Conservation (phyloP, 1,140 invertebrate species). For the Palaemon carinicauda region DNA sequence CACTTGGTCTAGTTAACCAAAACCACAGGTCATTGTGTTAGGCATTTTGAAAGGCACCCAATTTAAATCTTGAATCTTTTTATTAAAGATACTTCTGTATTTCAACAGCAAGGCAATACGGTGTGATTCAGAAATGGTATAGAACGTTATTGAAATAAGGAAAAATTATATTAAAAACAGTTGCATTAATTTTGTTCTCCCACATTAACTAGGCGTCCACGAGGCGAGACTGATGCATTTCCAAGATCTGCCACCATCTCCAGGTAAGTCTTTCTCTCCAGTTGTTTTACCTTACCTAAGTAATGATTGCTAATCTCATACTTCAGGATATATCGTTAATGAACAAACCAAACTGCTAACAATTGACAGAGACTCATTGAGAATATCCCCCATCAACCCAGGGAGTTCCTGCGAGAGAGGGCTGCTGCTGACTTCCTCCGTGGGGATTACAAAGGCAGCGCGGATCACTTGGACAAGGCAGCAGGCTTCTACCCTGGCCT, state of each 20-base stretch:
- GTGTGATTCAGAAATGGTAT: too few relatives aligned
- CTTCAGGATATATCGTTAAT: too few relatives aligned
- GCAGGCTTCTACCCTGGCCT: slow-evolving; percentile 44
- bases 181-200: background rate
- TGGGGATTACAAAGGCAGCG: slow-evolving; percentile 54
- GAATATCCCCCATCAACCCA: background rate
- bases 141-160: too few relatives aligned
- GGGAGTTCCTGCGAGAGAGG: slow-evolving; percentile 56
- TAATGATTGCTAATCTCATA: too few relatives aligned
- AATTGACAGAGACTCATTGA: background rate
- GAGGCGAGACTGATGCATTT: slow-evolving; percentile 41
- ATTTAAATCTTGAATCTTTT: too few relatives aligned
- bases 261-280: slow-evolving; percentile 6
- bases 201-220: slow-evolving; percentile 20
- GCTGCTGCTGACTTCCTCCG: slow-evolving; percentile 50
- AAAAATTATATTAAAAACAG: background rate
- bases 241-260: slow-evolving; percentile 46
- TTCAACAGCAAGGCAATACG: too few relatives aligned
- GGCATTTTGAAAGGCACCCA: too few relatives aligned
- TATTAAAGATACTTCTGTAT: too few relatives aligned
- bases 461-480: slow-evolving; percentile 48
- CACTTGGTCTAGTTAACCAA: too few relatives aligned
- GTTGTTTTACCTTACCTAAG: too few relatives aligned
- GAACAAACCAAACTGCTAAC: too few relatives aligned
- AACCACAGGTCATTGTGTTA: too few relatives aligned